A percentile compares a stretch with the other conserved stretches of the same genome.
Evolutionary conservation across 2,888 invertebrate genomes (phyloP).

Genomic region (Gibbula magus): DNA sequence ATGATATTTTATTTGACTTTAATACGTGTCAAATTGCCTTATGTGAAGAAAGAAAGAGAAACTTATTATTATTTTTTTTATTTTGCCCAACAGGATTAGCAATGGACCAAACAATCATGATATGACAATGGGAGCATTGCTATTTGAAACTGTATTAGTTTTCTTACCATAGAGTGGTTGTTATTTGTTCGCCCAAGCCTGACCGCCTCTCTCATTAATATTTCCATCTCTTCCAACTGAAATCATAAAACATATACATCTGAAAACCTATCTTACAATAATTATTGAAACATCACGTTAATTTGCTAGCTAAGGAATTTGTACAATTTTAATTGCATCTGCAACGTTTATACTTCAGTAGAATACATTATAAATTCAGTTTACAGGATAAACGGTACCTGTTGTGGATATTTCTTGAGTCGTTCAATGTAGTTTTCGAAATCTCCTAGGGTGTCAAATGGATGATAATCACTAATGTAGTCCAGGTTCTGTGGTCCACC

Average conservation of each 20-base stretch:
- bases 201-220: background rate
- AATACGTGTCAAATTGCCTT: no score
- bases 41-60: no score
- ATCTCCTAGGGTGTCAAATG: conserved; percentile 60
- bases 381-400: conserved; percentile 48
- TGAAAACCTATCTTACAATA: background rate
- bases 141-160: no score
- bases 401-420: conserved; percentile 58
- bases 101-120: no score
- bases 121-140: no score
- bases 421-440: conserved; percentile 66
- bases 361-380: background rate
- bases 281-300: no score
- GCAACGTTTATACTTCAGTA: no score
- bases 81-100: no score
- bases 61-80: no score
- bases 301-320: no score
- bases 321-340: no score
- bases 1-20: no score
- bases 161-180: background rate
- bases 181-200: background rate
- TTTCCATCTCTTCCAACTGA: background rate
- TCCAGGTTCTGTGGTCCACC: conserved; percentile 59
- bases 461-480: conserved; percentile 38
- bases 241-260: background rate